Percentiles rank a stretch among this genome's conserved stretches.
phyloP scores from a whole-genome alignment of 2,797 vertebrate species.

The Platalea minor region DNA sequence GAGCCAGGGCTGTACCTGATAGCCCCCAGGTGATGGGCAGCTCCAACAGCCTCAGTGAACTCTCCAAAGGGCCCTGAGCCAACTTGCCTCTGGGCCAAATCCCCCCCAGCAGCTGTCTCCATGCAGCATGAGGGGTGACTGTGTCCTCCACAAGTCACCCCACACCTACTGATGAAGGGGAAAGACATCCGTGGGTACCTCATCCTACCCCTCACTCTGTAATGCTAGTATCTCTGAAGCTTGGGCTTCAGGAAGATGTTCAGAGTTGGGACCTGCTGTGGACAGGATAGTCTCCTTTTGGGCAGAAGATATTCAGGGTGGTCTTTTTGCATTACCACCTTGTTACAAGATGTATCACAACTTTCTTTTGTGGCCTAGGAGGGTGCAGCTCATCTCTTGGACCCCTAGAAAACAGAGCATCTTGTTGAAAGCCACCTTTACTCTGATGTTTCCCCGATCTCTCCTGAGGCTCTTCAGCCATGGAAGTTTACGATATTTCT shows the following conservation, averaged over 20 bases:
- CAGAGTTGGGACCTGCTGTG: neutral
- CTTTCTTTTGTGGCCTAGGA: neutral
- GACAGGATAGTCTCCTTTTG: neutral
- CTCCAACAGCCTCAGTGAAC: neutral
- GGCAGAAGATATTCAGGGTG: neutral
- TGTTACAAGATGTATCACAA: neutral
- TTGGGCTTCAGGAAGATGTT: neutral
- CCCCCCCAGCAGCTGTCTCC: neutral
- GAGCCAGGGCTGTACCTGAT: neutral
- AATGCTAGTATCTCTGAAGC: neutral
- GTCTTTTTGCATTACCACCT: neutral
- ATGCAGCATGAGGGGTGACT: fast-evolving
- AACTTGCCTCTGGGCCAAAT: neutral
- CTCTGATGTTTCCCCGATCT: fast-evolving
- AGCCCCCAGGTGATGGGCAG: neutral
- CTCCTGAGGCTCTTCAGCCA: neutral
- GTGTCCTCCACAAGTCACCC: neutral
- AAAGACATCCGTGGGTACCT: neutral
- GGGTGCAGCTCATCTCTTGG: neutral
- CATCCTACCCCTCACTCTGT: fast-evolving
- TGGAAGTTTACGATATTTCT: neutral
- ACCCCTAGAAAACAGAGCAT: neutral
- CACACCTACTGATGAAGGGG: fast-evolving
- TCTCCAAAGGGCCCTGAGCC: neutral
- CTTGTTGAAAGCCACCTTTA: neutral